A percentile compares a stretch with the other conserved stretches of the same genome.
Conservation (phyloP, 2,113 vertebrate species). For the Daphoenositta chrysoptera region DNA sequence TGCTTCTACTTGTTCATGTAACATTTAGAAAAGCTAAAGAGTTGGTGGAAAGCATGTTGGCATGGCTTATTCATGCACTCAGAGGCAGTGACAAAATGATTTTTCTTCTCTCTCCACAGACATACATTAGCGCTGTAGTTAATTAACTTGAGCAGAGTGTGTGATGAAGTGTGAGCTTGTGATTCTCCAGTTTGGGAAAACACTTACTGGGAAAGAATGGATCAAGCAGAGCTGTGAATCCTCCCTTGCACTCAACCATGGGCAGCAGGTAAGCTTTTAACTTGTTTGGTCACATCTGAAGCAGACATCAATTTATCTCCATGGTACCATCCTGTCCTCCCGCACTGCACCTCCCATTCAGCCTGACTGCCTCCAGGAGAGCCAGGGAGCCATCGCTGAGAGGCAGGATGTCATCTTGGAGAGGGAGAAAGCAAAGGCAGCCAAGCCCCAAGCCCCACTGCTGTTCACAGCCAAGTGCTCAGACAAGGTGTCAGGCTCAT, state of each 20-base stretch:
- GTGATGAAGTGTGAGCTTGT: not conserved
- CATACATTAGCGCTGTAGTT: not conserved
- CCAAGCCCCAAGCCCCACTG: not conserved
- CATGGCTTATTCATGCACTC: not conserved
- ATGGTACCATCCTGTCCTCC: not conserved
- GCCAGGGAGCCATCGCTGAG: not conserved
- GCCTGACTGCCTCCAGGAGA: not conserved
- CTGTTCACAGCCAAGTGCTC: not conserved
- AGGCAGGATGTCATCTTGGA: not conserved
- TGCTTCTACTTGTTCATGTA: not conserved
- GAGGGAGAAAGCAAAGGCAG: not conserved
- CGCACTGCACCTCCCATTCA: not conserved
- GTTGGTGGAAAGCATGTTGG: not conserved
- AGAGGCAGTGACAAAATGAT: not conserved
- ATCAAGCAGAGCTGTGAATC: not conserved
- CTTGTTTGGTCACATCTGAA: not conserved
- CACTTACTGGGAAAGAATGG: not conserved
- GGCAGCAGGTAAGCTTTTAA: not conserved
- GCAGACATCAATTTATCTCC: not conserved
- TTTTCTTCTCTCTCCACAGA: not conserved
- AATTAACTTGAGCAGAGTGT: not conserved
- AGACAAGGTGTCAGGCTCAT: not conserved
- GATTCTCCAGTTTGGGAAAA: not conserved
- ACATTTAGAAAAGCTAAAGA: not conserved
- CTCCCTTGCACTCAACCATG: not conserved